Conservation (phyloP, 53 echinoderm and acorn worm genomes). For the Pentamera pediparva region DNA sequence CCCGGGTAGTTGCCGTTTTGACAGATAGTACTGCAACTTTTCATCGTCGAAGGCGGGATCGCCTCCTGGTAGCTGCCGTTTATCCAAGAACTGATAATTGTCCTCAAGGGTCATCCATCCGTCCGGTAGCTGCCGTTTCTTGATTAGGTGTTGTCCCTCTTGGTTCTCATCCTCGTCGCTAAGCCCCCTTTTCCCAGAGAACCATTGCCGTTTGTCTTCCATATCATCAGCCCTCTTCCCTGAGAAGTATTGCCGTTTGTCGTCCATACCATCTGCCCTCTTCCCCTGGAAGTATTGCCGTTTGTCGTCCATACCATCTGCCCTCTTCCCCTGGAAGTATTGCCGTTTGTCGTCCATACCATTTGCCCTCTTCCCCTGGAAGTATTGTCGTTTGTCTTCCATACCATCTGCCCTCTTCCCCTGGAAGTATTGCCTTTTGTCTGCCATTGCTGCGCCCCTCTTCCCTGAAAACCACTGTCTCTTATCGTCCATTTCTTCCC, state of each 20-base stretch:
- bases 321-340: slow-evolving; percentile 33
- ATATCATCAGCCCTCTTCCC: not conserved
- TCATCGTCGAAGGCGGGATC: not conserved
- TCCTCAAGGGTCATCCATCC: slow-evolving; percentile 7
- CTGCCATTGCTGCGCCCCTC: slow-evolving; percentile 38
- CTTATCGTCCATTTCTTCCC: not conserved
- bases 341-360: slow-evolving; percentile 28
- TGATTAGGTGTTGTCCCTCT: slow-evolving; percentile 36
- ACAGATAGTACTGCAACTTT: slow-evolving; percentile 39
- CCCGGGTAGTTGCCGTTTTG: slow-evolving; percentile 25
- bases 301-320: not conserved
- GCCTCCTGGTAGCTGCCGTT: slow-evolving; percentile 21
- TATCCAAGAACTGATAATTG: slow-evolving; percentile 3
- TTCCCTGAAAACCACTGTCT: slow-evolving; percentile 63
- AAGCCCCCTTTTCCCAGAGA: not conserved
- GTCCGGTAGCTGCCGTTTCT: slow-evolving; percentile 51
- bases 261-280: not conserved
- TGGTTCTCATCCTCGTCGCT: slow-evolving; percentile 3
- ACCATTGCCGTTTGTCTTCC: slow-evolving; percentile 21
- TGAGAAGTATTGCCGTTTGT: slow-evolving; percentile 35
- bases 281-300: slow-evolving; percentile 44
- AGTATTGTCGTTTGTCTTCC: slow-evolving; percentile 51
- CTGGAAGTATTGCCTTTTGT: slow-evolving; percentile 35
- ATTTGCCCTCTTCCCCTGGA: slow-evolving; percentile 34
- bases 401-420: slow-evolving; percentile 47